phyloP scores from a whole-genome alignment of 2,888 invertebrate genomes.

The Chloroclystis v-ata region DNA sequence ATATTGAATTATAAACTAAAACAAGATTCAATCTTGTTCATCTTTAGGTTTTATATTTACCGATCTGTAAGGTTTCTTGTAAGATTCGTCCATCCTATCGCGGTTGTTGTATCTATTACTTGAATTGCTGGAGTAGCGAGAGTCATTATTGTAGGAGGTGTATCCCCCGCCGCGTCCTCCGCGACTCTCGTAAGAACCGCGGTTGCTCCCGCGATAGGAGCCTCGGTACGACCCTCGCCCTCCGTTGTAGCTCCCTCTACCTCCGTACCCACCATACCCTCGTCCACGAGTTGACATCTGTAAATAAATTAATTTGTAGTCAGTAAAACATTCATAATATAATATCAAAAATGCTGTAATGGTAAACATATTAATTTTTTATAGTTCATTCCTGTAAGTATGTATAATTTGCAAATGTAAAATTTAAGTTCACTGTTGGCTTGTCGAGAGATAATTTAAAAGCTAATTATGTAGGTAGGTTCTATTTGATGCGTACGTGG shows the following conservation, averaged over 20 bases:
- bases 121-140: conserved; percentile 59
- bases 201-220: conserved; percentile 59
- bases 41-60: too few relatives aligned
- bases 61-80: conserved; percentile 70
- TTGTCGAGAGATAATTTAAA: too few relatives aligned
- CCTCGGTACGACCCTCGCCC: conserved; percentile 60
- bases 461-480: too few relatives aligned
- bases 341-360: too few relatives aligned
- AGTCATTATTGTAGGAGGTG: conserved; percentile 63
- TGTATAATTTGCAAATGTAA: too few relatives aligned
- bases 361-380: too few relatives aligned
- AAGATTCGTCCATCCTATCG: conserved; percentile 68
- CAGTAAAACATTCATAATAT: too few relatives aligned
- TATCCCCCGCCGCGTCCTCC: conserved; percentile 61
- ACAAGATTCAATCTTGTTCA: too few relatives aligned
- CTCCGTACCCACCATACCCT: conserved; percentile 60
- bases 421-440: too few relatives aligned
- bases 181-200: conserved; percentile 62
- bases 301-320: too few relatives aligned
- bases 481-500: too few relatives aligned
- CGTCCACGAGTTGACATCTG: conserved; percentile 73
- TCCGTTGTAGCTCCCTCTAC: conserved; percentile 56
- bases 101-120: conserved; percentile 59
- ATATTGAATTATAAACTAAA: neutral
- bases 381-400: too few relatives aligned